A percentile compares a stretch with the other conserved stretches of the same genome.
Evolutionary conservation across 2,113 vertebrate species (phyloP).

Genomic region (Paratilapia polleni): DNA sequence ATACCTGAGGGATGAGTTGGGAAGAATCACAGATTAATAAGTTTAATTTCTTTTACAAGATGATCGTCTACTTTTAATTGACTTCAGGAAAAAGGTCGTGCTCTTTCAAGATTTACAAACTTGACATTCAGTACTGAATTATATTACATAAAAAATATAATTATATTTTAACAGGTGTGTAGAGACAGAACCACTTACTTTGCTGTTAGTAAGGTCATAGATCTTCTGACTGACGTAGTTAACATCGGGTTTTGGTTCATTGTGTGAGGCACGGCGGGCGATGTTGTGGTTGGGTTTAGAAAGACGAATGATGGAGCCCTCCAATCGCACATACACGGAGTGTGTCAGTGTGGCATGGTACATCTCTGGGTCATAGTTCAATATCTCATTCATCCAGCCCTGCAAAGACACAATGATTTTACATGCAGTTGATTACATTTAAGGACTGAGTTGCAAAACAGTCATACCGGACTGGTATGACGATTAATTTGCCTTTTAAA

Average conservation of each 20-base stretch:
- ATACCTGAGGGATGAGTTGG: conserved; percentile 80
- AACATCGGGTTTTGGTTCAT: conserved; percentile 91
- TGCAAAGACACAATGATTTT: conserved; percentile 50
- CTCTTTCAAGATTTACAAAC: not conserved
- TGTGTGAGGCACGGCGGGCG: conserved; percentile 90
- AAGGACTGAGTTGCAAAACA: not conserved
- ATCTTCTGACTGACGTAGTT: conserved; percentile 96
- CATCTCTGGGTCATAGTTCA: conserved; percentile 94
- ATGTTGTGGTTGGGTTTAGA: conserved; percentile 98
- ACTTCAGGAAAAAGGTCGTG: not conserved
- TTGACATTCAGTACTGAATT: not conserved
- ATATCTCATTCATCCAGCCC: conserved; percentile 99
- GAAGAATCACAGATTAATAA: not conserved
- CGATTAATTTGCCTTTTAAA: no score
- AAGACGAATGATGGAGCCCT: conserved; percentile 91
- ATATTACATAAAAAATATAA: not conserved
- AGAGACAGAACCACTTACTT: conserved; percentile 76
- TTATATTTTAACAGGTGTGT: not conserved
- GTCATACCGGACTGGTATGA: not conserved
- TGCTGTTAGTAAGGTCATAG: conserved; percentile 93
- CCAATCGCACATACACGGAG: conserved; percentile 92
- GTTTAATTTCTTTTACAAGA: rapidly evolving
- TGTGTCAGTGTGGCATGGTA: conserved; percentile 96
- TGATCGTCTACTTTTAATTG: no score
- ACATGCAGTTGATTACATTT: not conserved